Conservation (phyloP, 2,113 vertebrate genomes). For the Leucopsar rothschildi region DNA sequence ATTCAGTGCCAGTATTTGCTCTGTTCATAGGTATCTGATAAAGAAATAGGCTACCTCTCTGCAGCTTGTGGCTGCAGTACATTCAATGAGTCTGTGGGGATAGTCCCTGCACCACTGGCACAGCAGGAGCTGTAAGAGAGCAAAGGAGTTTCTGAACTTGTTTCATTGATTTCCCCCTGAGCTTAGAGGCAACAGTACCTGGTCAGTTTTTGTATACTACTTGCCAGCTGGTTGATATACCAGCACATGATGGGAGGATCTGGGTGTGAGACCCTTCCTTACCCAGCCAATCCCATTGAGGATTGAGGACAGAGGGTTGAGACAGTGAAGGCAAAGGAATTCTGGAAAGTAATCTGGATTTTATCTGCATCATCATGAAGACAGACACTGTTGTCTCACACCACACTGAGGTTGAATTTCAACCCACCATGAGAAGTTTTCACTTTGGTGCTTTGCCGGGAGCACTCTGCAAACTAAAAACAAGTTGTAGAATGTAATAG, state of each 20-base stretch:
- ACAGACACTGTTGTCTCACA: background rate
- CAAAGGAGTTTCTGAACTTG: background rate
- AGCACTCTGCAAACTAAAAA: background rate
- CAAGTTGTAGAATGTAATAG: background rate
- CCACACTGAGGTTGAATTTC: background rate
- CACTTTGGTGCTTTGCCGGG: background rate
- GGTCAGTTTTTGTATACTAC: background rate
- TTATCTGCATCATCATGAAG: background rate
- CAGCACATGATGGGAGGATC: background rate
- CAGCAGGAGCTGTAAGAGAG: background rate
- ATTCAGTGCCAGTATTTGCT: background rate
- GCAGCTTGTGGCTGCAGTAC: background rate
- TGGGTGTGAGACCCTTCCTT: background rate
- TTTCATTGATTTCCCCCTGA: background rate
- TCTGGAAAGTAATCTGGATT: background rate
- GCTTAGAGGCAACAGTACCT: background rate
- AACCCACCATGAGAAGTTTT: background rate
- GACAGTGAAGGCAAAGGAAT: background rate
- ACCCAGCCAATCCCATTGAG: background rate
- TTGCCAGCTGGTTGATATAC: background rate
- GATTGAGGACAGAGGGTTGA: too few species aligned
- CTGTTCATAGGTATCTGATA: background rate
- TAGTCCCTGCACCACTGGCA: background rate
- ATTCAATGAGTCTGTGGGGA: background rate
- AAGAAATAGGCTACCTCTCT: background rate